Evolutionary conservation across 1,140 invertebrate species (phyloP).

Genomic region (Galleria mellonella): DNA sequence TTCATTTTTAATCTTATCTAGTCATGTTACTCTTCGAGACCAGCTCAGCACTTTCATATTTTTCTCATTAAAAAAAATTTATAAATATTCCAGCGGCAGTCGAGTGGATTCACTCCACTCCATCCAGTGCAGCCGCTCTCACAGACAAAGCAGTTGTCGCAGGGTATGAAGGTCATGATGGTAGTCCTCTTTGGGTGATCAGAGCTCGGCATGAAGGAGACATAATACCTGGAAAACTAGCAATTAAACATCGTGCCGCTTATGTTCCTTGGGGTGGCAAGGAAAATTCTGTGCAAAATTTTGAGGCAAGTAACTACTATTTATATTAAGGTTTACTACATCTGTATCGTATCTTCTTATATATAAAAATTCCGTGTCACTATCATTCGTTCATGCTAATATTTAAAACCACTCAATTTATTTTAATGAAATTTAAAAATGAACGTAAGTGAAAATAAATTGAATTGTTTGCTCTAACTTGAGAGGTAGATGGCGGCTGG

Average conservation of each 20-base stretch:
- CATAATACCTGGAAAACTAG: slow-evolving; percentile 53
- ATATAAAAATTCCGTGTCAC: too few species aligned
- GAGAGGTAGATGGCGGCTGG: too few species aligned
- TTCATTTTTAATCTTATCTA: too few species aligned
- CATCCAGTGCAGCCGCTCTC: slow-evolving; percentile 20
- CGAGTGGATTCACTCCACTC: slow-evolving; percentile 45
- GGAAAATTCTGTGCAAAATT: slow-evolving; percentile 42
- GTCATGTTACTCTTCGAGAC: too few species aligned
- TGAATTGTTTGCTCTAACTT: too few species aligned
- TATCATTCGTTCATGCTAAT: too few species aligned
- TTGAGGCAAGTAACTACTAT: slow-evolving; percentile 38
- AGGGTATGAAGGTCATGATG: slow-evolving; percentile 51
- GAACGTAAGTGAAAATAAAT: too few species aligned
- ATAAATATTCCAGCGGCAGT: slow-evolving; percentile 43
- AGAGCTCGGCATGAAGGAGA: slow-evolving; percentile 41
- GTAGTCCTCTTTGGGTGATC: slow-evolving; percentile 58
- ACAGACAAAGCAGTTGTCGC: slow-evolving; percentile 44
- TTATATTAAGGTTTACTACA: neutral
- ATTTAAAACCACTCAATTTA: too few species aligned
- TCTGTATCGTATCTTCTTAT: neutral
- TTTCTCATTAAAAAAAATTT: too few species aligned
- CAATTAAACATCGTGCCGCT: slow-evolving; percentile 44
- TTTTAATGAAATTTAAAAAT: too few species aligned
- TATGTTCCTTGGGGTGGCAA: slow-evolving; percentile 54
- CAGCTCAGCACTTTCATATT: too few species aligned